phyloP scores from a whole-genome alignment of 1,140 invertebrate species.

The Ctenoplectra terminalis region DNA sequence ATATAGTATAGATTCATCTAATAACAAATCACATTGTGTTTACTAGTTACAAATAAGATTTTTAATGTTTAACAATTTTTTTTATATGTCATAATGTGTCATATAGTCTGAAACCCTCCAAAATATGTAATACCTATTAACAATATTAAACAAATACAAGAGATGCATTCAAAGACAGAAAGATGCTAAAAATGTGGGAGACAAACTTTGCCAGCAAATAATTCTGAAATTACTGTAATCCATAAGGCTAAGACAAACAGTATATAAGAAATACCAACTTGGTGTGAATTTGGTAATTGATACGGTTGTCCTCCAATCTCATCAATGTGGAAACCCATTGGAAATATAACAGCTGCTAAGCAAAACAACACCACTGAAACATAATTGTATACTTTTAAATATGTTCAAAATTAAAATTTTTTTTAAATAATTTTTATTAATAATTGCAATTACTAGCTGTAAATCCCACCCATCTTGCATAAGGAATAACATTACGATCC shows the following conservation, averaged over 20 bases:
- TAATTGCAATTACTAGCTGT: conserved; percentile 91
- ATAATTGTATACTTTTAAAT: conserved; percentile 15
- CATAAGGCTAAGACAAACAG: conserved; percentile 96
- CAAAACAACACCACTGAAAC: conserved; percentile 96
- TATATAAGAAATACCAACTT: conserved; percentile 98
- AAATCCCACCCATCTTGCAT: conserved; percentile 97
- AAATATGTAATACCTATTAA: background rate
- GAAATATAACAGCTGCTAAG: conserved; percentile 96
- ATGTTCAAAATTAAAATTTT: conserved; percentile 33
- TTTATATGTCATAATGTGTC: background rate
- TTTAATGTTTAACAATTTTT: no score
- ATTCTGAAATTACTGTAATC: conserved; percentile 97
- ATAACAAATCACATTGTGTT: no score
- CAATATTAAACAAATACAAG: background rate
- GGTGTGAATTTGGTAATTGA: conserved; percentile 96
- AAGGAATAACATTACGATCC: conserved; percentile 94
- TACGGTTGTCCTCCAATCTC: conserved; percentile 98
- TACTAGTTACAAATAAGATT: no score
- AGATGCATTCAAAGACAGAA: conserved; percentile 42
- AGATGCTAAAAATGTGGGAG: conserved; percentile 93
- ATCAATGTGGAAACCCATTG: conserved; percentile 97
- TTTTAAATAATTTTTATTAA: background rate
- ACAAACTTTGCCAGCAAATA: conserved; percentile 99
- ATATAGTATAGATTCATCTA: background rate
- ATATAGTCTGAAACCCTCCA: background rate